phyloP scores from a whole-genome alignment of 35 echinoderm and acorn worm species.

The Lytechinus variegatus region DNA sequence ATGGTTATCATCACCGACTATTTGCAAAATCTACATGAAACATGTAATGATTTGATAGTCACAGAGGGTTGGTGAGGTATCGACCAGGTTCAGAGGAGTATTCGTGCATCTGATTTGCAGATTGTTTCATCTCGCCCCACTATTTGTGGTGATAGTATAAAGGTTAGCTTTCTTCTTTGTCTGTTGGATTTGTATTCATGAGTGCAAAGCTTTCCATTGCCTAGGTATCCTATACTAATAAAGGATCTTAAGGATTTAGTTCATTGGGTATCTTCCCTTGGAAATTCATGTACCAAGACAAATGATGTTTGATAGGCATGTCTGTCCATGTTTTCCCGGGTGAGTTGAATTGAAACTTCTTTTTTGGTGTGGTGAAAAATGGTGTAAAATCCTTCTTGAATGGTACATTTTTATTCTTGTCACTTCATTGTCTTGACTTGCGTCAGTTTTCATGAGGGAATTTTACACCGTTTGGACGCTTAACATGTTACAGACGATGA shows the following conservation, averaged over 20 bases:
- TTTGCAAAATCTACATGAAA: background rate
- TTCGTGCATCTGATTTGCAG: background rate
- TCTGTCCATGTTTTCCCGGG: background rate
- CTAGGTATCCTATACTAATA: too few relatives aligned
- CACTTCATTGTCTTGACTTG: background rate
- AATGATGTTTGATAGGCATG: background rate
- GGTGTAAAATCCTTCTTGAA: too few relatives aligned
- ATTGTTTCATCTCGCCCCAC: background rate
- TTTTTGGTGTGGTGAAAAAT: background rate
- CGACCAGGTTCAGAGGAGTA: background rate
- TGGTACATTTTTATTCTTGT: background rate
- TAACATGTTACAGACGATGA: too few relatives aligned
- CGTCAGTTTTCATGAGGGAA: too few relatives aligned
- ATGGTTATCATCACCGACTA: background rate
- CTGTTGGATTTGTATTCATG: background rate
- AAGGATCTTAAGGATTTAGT: too few relatives aligned
- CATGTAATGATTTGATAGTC: background rate
- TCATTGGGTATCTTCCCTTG: background rate
- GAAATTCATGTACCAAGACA: background rate
- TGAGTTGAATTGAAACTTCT: background rate
- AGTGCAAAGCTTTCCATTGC: background rate
- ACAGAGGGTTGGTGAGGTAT: background rate
- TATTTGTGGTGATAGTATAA: background rate
- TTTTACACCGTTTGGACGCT: too few relatives aligned
- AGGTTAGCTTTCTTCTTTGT: background rate